Evolutionary conservation across 2,113 vertebrate species (phyloP).

Genomic region (Tetrax tetrax): DNA sequence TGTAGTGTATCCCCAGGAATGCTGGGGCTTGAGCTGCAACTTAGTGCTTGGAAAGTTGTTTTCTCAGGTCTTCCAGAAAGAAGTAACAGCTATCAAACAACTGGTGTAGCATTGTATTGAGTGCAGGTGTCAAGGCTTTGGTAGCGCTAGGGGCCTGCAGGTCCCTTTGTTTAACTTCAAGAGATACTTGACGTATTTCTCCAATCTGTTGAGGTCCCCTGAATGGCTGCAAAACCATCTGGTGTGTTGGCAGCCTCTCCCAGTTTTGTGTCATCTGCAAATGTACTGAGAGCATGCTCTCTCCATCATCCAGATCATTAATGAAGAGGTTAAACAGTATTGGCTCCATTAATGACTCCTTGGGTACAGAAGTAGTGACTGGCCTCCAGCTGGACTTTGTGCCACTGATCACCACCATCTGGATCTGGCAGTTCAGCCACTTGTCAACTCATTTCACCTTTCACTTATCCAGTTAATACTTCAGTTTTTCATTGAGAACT

Average conservation of each 20-base stretch:
- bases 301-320: fast-evolving
- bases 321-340: fast-evolving
- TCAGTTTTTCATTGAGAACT: neutral
- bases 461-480: neutral
- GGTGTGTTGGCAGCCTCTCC: neutral
- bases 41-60: neutral
- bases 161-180: neutral
- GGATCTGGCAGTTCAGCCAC: neutral
- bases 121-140: neutral
- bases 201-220: neutral
- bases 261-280: neutral
- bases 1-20: neutral
- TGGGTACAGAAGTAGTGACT: no score
- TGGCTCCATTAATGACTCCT: neutral
- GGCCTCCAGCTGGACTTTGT: neutral
- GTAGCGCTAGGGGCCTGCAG: fast-evolving
- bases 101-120: neutral
- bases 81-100: neutral
- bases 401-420: neutral
- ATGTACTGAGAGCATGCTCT: fast-evolving
- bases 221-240: neutral
- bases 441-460: neutral
- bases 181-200: neutral
- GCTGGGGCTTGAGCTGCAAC: neutral
- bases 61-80: neutral